These are phyloP conservation scores for Pangasianodon hypophthalmus DNA, from an alignment of 2,113 vertebrate genomes.

Conservation along the genomic window DNA sequence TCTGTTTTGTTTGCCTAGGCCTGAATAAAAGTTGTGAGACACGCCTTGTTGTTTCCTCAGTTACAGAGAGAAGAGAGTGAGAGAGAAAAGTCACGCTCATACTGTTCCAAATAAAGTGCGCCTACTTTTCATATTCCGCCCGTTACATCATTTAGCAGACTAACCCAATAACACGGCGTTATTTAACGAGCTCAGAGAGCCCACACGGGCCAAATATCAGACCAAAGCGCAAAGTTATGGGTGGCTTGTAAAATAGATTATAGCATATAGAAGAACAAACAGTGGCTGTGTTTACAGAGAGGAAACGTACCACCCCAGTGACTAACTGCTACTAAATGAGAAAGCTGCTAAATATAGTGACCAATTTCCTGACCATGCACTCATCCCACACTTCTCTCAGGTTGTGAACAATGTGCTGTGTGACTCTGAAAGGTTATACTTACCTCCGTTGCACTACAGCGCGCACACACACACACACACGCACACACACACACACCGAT, in stretches of 20 bases:
- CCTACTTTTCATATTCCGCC: background rate
- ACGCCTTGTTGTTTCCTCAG: background rate
- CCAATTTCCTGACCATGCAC: slow-evolving; percentile 40
- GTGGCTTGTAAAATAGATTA: slow-evolving; percentile 15
- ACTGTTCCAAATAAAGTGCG: background rate
- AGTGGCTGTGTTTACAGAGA: slow-evolving; percentile 41
- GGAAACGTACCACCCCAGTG: slow-evolving; percentile 55
- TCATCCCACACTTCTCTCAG: slow-evolving; percentile 26
- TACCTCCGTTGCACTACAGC: background rate
- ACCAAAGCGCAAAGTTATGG: background rate
- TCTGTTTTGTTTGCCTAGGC: background rate
- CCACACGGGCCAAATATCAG: background rate
- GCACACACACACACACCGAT: background rate
- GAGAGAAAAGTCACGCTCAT: background rate
- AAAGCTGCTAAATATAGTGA: slow-evolving; percentile 46
- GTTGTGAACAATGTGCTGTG: background rate
- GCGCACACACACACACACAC: background rate
- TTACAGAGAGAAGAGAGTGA: background rate
- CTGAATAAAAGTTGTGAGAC: background rate
- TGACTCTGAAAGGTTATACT: background rate
- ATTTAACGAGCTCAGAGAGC: background rate
- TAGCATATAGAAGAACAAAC: slow-evolving; percentile 29
- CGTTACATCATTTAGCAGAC: background rate
- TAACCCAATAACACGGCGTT: background rate
- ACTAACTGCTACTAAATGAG: slow-evolving; percentile 47